Base-by-base conservation (phyloP, 2,113 vertebrate species). In the Atherinomorus stipes region DNA sequence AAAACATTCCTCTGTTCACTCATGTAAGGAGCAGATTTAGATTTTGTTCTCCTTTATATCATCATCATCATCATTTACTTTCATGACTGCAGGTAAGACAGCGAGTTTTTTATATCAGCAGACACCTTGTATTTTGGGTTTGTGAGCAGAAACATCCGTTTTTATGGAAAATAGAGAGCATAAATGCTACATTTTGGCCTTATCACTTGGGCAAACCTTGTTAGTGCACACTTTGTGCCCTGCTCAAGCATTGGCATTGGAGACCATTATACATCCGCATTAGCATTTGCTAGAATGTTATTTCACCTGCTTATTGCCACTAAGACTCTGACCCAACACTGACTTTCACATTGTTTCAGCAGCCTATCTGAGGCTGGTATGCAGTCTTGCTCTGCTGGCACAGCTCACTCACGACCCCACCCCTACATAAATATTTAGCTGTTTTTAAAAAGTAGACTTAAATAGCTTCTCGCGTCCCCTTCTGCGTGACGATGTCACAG, bases 391-490 rank as follows among this genome's bases (percentile, higher is more conserved):
- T 68, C 11, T 61, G 50, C 28, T 45, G 11, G 9, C 34, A 59
- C 21, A 71, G 37, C 56, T 74, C 1, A 6, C 0, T 11, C 49
- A 26, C 2, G 1, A 53, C 37, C 38, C 47, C 16, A 8, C 52
- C 54, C 7, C 25, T 21, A n/a, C 51, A 64, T 37, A 66, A 64
- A 69, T 34, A 51, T 49, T 47, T 53, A 15, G 16, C 28, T 37
- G 54, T 2, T 60, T 61, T 18, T 58, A 65, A 42, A 42, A 42
- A 71, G 42, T 51, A 66, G 45, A 60, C 59, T 80, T 49, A 56
- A 56, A 60, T 53, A 19, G 34, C 52, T 52, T 23, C 50, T 50
- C 45, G 28, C 7, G 64, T 8, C 68, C 37, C 28, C 31, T 26
- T 15, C 50, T 16, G 16, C 37, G 3, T 45, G 54, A 21, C 44